phyloP scores from a whole-genome alignment of 2,797 vertebrate genomes.

The Enteromius radiatus region DNA sequence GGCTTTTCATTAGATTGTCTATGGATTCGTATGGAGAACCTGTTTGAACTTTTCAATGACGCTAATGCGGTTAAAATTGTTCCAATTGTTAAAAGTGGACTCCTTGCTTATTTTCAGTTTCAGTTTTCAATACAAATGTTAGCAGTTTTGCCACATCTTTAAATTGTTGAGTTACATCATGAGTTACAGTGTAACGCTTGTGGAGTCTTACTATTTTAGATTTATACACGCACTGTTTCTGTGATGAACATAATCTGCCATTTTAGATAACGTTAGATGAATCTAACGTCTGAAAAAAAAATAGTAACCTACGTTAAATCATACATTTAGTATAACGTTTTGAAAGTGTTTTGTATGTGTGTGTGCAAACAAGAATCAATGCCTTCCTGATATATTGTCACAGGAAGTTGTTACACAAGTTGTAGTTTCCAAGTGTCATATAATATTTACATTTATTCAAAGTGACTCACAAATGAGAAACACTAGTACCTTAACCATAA shows the following conservation, averaged over 20 bases:
- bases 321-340: neutral
- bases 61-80: neutral
- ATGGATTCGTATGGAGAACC: neutral
- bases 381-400: neutral
- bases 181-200: neutral
- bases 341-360: neutral
- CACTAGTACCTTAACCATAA: neutral
- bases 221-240: neutral
- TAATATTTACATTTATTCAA: constrained; percentile 29
- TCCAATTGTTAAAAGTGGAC: neutral
- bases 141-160: neutral
- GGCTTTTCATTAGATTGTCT: neutral
- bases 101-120: neutral
- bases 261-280: neutral
- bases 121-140: neutral
- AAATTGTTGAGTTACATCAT: neutral
- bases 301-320: neutral
- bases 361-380: neutral
- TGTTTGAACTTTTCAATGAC: neutral
- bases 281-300: neutral
- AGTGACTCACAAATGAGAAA: neutral
- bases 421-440: neutral
- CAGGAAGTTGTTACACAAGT: neutral
- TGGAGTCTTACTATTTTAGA: neutral
- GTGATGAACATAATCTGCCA: neutral